Evolutionary conservation across 2,113 vertebrate species (phyloP), one percentile per base, ranked within the genome.

Genomic region (Phrynocephalus versicolor): DNA sequence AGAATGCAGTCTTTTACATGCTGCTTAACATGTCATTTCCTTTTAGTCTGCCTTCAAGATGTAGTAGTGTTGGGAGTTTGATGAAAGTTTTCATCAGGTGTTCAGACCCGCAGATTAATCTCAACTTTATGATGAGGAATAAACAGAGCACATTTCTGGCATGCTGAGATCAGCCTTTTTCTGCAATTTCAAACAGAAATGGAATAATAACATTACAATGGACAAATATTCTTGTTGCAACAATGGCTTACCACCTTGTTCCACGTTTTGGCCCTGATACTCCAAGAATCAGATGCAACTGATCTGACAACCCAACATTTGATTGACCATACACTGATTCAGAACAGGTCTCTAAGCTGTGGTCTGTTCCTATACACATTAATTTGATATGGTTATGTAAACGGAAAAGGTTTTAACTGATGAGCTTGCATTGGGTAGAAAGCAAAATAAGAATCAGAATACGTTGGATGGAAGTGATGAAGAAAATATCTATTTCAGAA

Each of bases 21-120:
- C 92, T 25, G n/a, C 45, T 84, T 84, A 73, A 92, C 91, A 91
- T 85, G 89, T 85, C 87, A 25, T 85, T 91, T 88, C 88, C 37
- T 33, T 79, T 90, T 88, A 83, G 88, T 79, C 51, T 74, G 75
- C 73, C 79, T 92, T 80, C 75, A 79, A 70, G 88, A 78, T 84
- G 60, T 67, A 84, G 92, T 75, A 94, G 79, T 87, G 88, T 80
- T 71, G 84, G 83, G 91, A 93, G 92, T 81, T 92, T 81, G 89
- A 92, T 84, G 84, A 93, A 91, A 64, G 23, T 45, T 14, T 79
- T 7, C 58, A 64, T 21, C 19, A 72, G 45, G 45, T 75, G 79
- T 70, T 80, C 88, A 89, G 39, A 64, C 75, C 81, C 60, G 45
- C 39, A 83, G 88, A 88, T 92, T 88, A 93, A 79, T 89, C 86